Base-by-base conservation (phyloP, 2,888 invertebrate genomes). In the Mystacides longicornis region DNA sequence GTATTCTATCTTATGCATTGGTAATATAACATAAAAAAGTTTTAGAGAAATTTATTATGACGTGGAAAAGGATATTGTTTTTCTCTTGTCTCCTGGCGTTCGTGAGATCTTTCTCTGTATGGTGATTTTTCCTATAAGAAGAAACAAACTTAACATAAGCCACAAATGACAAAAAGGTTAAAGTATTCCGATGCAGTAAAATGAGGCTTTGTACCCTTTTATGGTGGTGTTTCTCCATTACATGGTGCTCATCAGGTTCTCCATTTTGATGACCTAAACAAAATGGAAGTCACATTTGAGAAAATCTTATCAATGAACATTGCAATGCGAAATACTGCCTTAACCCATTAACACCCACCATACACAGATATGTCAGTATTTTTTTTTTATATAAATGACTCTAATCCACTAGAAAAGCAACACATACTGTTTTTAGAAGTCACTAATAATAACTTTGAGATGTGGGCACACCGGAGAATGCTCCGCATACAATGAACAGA, bases 61-160 rank as follows among this genome's bases (percentile, higher is more conserved):
- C 3, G 7, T 37, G 37, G 56, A 77, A 87, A 86, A 84, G 86
- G 86, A 85, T 90, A 90, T 83, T 89, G 87, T 81, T 90, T 89
- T 63, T 90, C 89, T 68, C 87, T 75, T 61, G 80, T 75, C 68
- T 86, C 86, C 63, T 81, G 79, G 62, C 83, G 78, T 62, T 90
- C 90, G 64, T 89, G 86, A 46, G 89, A 87, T 63, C 89, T 81
- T 67, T 86, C 85, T 63, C 86, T 75, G 67, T 87, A 87, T 4
- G 89, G 89, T 47, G 89, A 89, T 67, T 89, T 87, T 67, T 90
- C 89, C 89, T 90, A 75, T 3, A 56, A 56, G 20, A 46, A 18
- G 2, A 37, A 42, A 2, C n/a, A 16, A n/a, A 11, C 27, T 7
- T 5, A 27, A 27, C 11, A 27, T 27, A 7, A 27, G 11, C 11